Evolutionary conservation across 2,797 vertebrate species (phyloP).

Genomic region (Aulostomus chinensis): DNA sequence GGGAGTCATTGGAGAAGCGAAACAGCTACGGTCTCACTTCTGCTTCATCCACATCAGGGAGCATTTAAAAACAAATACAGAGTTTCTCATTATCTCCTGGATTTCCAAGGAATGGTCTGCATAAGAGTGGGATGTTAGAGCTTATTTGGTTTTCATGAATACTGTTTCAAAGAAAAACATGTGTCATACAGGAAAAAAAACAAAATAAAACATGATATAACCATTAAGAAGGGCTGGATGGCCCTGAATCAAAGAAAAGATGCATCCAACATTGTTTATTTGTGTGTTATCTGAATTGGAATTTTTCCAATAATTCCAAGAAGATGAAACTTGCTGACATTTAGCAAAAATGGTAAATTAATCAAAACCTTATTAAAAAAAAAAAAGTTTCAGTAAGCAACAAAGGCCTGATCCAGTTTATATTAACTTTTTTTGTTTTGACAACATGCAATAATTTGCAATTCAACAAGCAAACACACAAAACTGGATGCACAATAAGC

Average conservation of each 20-base stretch:
- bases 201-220: constrained; percentile 1
- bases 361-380: too few relatives aligned
- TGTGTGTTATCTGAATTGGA: too few relatives aligned
- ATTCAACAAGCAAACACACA: constrained; percentile 64
- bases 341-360: too few relatives aligned
- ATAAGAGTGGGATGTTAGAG: constrained; percentile 19
- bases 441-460: constrained; percentile 60
- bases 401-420: neutral
- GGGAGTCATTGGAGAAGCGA: constrained; percentile 10
- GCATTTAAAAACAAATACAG: constrained; percentile 8
- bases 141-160: too few relatives aligned
- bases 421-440: constrained; percentile 13
- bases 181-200: neutral
- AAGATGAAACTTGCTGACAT: constrained; percentile 5
- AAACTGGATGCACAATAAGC: constrained; percentile 52
- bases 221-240: constrained; percentile 2
- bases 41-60: constrained; percentile 7
- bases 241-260: constrained; percentile 17
- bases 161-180: constrained; percentile 1
- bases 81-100: constrained; percentile 20
- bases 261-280: constrained; percentile 11
- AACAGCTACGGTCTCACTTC: constrained; percentile 4
- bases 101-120: constrained; percentile 35
- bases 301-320: too few relatives aligned
- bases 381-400: constrained; percentile 1